phyloP scores from a whole-genome alignment of 2,797 vertebrate genomes.

The Oophaga sylvatica region DNA sequence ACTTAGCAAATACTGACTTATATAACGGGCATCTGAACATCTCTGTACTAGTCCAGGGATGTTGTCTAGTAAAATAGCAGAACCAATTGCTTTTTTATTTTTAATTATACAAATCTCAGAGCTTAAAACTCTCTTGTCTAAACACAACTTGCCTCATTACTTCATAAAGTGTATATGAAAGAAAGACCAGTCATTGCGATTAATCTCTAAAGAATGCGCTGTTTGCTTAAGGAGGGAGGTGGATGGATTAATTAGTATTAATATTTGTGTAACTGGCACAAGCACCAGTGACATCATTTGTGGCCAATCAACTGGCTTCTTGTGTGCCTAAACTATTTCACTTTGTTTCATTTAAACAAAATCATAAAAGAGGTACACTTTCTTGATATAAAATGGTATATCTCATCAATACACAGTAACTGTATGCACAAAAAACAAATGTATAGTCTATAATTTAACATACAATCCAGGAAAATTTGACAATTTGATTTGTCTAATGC shows the following conservation, averaged over 20 bases:
- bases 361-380: not conserved
- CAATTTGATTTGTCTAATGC: too few relatives aligned
- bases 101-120: too few relatives aligned
- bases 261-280: constrained; percentile 33
- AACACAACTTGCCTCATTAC: constrained; percentile 15
- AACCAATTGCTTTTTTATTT: not conserved
- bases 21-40: not conserved
- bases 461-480: too few relatives aligned
- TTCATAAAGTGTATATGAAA: not conserved
- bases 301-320: not conserved
- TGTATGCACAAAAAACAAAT: too few relatives aligned
- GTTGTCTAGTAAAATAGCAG: not conserved
- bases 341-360: not conserved
- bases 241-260: constrained; percentile 42
- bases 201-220: constrained; percentile 34
- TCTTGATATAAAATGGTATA: not conserved
- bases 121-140: not conserved
- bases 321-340: not conserved
- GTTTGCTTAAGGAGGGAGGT: constrained; percentile 29
- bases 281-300: constrained; percentile 23
- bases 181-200: not conserved
- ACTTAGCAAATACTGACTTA: not conserved
- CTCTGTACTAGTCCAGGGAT: not conserved
- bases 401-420: not conserved
- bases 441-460: too few relatives aligned